Evolutionary conservation across 2,888 invertebrate genomes (phyloP).

Genomic region (Dynastes maya): DNA sequence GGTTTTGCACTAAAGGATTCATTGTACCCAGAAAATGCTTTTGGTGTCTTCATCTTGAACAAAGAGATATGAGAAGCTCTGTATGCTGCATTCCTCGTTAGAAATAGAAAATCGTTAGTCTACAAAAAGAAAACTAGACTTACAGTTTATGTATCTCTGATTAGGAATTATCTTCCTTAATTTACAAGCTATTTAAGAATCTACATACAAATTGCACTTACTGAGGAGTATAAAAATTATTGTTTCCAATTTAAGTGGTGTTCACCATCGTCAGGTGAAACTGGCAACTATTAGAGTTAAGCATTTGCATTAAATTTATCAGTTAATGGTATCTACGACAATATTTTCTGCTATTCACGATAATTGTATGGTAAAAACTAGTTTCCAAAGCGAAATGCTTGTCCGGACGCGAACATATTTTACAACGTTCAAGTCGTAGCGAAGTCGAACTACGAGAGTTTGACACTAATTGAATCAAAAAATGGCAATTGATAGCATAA

Average conservation of each 20-base stretch:
- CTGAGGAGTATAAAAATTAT: not conserved
- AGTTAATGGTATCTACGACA: conserved; percentile 25
- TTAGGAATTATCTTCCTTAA: not conserved
- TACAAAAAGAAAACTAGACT: not conserved
- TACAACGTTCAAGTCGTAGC: not conserved
- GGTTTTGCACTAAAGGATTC: too few species aligned
- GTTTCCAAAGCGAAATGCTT: not conserved
- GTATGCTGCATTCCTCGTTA: not conserved
- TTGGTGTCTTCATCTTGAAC: not conserved
- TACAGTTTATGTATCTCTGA: not conserved
- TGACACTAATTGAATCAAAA: not conserved
- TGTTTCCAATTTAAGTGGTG: not conserved
- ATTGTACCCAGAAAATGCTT: not conserved
- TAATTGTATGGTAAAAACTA: conserved; percentile 16
- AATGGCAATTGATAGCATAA: not conserved
- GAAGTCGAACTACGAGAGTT: not conserved
- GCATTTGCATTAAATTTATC: conserved; percentile 35
- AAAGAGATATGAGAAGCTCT: not conserved
- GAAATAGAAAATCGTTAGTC: not conserved
- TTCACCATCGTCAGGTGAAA: conserved; percentile 7
- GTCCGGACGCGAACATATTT: conserved; percentile 6
- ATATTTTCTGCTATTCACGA: conserved; percentile 23
- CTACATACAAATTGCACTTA: conserved; percentile 22
- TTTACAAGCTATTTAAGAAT: conserved; percentile 26
- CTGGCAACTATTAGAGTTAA: conserved; percentile 18